A percentile compares a stretch with the other conserved stretches of the same genome.
Conservation (phyloP, 1,140 invertebrate genomes). For the Drosophila cardini region DNA sequence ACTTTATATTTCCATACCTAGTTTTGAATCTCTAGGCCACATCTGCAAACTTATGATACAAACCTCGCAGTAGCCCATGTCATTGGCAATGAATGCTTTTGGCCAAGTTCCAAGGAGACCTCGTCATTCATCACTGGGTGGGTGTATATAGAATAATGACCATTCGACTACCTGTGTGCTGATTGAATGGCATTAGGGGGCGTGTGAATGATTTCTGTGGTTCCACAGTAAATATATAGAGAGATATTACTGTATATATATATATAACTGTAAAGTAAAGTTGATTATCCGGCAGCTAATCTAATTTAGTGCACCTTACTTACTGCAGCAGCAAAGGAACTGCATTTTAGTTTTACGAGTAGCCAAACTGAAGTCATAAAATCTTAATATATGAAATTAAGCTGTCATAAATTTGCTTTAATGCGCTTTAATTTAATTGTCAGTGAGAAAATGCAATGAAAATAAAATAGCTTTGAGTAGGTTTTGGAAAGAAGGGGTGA, state of each 20-base stretch:
- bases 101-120: slow-evolving; percentile 59
- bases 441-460: slow-evolving; percentile 71
- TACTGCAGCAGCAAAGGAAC: slow-evolving; percentile 10
- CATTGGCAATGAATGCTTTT: slow-evolving; percentile 47
- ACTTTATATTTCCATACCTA: neutral
- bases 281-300: slow-evolving; percentile 71
- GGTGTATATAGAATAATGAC: slow-evolving; percentile 51
- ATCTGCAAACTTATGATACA: neutral
- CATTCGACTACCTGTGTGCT: slow-evolving; percentile 58
- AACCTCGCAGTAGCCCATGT: slow-evolving; percentile 41
- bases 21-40: too few relatives aligned
- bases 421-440: slow-evolving; percentile 83
- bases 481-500: neutral
- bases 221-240: slow-evolving; percentile 24
- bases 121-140: slow-evolving; percentile 63
- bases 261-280: slow-evolving; percentile 21
- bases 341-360: slow-evolving; percentile 49
- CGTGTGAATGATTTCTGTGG: slow-evolving; percentile 38
- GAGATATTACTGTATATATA: neutral
- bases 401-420: slow-evolving; percentile 83
- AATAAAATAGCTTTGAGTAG: slow-evolving; percentile 61
- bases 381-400: slow-evolving; percentile 84
- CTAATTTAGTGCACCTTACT: slow-evolving; percentile 34
- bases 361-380: slow-evolving; percentile 56
- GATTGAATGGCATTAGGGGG: slow-evolving; percentile 61